A percentile compares a stretch with the other conserved stretches of the same genome.
These are phyloP conservation scores for Phenganax marumi DNA, from an alignment of 92 coral and sea anemone species.

Conservation along the genomic window DNA sequence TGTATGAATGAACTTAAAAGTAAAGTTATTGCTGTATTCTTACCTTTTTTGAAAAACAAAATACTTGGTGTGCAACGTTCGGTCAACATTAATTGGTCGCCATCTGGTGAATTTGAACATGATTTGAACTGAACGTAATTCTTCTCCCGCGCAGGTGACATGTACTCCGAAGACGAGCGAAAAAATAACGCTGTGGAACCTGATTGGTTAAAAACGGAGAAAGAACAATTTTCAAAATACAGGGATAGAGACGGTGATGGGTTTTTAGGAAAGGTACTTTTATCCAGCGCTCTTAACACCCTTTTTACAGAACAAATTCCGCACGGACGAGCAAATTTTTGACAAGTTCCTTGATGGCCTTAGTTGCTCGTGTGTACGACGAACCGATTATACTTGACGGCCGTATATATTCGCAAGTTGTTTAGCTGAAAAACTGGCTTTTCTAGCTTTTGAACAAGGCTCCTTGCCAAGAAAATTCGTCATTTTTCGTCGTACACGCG, in stretches of 20 bases:
- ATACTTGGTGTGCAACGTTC: too few relatives aligned
- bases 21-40: too few relatives aligned
- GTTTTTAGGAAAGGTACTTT: constrained; percentile 78
- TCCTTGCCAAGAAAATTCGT: too few relatives aligned
- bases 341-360: neutral
- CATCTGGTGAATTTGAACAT: neutral
- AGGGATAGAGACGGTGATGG: constrained; percentile 96
- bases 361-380: too few relatives aligned
- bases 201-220: constrained; percentile 91
- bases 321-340: neutral
- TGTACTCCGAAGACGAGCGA: constrained; percentile 85
- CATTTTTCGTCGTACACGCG: too few relatives aligned
- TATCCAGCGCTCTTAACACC: neutral
- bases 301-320: neutral
- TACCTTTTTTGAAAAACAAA: too few relatives aligned
- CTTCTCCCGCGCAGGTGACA: constrained; percentile 64
- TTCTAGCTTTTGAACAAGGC: too few relatives aligned
- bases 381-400: too few relatives aligned
- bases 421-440: too few relatives aligned
- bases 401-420: too few relatives aligned
- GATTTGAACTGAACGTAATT: neutral
- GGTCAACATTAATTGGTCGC: too few relatives aligned
- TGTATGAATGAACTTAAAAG: too few relatives aligned
- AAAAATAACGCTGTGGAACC: constrained; percentile 82
- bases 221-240: constrained; percentile 73